Base-by-base conservation (phyloP, 2,888 invertebrate species). In the Caenorhabditis macrosperma region DNA sequence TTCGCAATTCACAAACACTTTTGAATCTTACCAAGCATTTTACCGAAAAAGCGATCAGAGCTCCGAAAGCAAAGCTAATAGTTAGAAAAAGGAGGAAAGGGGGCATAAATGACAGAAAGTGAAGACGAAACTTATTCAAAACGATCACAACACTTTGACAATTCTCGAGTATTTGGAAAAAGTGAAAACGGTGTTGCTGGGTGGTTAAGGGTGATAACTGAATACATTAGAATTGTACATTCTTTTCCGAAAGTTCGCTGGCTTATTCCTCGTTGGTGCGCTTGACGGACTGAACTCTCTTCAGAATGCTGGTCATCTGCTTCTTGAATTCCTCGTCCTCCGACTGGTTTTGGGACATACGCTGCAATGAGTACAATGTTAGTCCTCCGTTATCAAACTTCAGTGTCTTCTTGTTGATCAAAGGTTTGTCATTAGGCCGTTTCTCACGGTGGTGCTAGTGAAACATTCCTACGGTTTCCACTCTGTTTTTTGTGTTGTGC, bases 301-400 rank as follows among this genome's bases (percentile, higher is more conserved):
- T 82, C 54, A 88, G 78, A 28, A 88, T 82, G 55, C 59, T 81
- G 50, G 61, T 82, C 71, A 90, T 83, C 66, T 90, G 86, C 61
- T 84, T 78, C 41, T 88, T 88, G 86, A 88, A 90, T 22, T 90
- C 90, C 59, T 85, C 85, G 72, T 90, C 90, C 76, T 90, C 90
- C 24, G 82, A 81, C 59, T 88, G 87, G 26, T 61, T 79, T 69
- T 82, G 84, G 1, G 77, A 78, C 84, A 84, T 82, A 17, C 82
- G 78, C 81, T 81, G 68, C 2, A 80, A 60, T 2, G 10, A 50
- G 44, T 35, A 5, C 10, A 17, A 5, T 20, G 5, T 22, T 26
- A 35, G 20, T 22, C 26, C 38, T 6, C 24, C 26, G n/a, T n/a
- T n/a, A n/a, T n/a, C n/a, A n/a, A n/a, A n/a, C n/a, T n/a, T n/a